phyloP scores from a whole-genome alignment of 2,888 invertebrate genomes.

The Xylota segnis region DNA sequence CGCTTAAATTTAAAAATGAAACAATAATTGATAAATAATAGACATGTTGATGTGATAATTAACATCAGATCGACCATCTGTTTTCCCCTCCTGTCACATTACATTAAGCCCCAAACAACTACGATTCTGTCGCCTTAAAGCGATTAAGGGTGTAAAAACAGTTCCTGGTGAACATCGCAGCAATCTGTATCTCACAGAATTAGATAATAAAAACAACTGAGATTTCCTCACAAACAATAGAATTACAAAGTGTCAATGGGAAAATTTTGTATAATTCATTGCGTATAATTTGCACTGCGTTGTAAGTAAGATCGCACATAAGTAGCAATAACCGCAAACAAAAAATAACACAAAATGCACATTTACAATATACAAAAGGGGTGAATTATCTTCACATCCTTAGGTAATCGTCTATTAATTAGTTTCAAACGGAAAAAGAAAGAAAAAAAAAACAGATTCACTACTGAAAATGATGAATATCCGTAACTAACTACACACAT shows the following conservation, averaged over 20 bases:
- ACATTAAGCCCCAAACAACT: conserved; percentile 15
- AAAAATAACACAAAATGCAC: conserved; percentile 18
- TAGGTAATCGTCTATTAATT: conserved; percentile 36
- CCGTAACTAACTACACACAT: background rate
- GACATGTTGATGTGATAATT: conserved; percentile 60
- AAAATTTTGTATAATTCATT: conserved; percentile 44
- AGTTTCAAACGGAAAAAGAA: conserved; percentile 12
- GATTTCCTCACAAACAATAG: conserved; percentile 69
- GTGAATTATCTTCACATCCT: conserved; percentile 35
- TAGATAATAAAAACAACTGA: conserved; percentile 46
- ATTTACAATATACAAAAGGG: conserved; percentile 11
- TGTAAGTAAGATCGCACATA: conserved; percentile 36
- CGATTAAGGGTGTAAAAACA: conserved; percentile 37
- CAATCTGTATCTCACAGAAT: conserved; percentile 35
- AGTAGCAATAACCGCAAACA: conserved; percentile 18
- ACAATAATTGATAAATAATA: conserved; percentile 66
- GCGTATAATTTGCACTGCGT: conserved; percentile 33
- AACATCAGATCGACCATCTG: conserved; percentile 5
- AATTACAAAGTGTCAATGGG: conserved; percentile 71
- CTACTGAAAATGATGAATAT: conserved; percentile 4
- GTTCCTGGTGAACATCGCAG: conserved; percentile 25
- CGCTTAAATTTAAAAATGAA: conserved; percentile 21
- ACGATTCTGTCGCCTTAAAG: conserved; percentile 7
- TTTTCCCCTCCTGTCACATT: conserved; percentile 9
- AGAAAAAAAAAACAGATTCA: background rate